Conservation (phyloP, 2,797 vertebrate genomes). For the Cyprinodon diabolis region DNA sequence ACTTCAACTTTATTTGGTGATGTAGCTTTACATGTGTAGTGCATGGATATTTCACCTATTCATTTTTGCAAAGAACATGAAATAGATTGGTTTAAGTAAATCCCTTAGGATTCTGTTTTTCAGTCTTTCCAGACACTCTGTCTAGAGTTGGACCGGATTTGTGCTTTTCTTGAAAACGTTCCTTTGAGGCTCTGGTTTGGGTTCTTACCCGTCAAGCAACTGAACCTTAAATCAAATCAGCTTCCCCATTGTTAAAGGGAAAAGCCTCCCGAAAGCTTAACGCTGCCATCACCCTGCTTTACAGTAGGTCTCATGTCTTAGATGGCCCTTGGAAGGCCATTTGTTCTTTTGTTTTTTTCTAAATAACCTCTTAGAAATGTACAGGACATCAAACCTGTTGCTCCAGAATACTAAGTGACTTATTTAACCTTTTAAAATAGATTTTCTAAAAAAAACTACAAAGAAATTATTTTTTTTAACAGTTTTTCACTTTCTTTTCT, state of each 20-base stretch:
- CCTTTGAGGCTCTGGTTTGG: neutral
- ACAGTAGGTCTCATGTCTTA: too few species aligned
- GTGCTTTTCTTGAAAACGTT: neutral
- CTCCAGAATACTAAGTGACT: too few species aligned
- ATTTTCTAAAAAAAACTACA: too few species aligned
- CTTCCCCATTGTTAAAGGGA: neutral
- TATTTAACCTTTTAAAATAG: too few species aligned
- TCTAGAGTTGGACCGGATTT: neutral
- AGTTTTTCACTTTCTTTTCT: too few species aligned
- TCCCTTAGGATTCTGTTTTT: neutral
- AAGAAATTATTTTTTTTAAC: too few species aligned
- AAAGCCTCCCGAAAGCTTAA: too few species aligned
- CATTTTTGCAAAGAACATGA: neutral
- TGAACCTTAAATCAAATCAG: neutral
- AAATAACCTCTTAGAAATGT: too few species aligned
- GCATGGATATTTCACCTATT: neutral
- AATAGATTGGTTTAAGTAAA: neutral
- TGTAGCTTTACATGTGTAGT: neutral
- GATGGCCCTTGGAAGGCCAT: too few species aligned
- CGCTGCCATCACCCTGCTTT: too few species aligned
- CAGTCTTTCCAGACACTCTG: neutral
- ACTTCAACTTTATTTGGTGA: neutral
- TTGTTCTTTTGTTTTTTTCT: too few species aligned
- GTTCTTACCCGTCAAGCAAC: neutral
- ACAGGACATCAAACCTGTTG: too few species aligned